phyloP scores from a whole-genome alignment of 1,140 invertebrate species.

The Euschistus heros region DNA sequence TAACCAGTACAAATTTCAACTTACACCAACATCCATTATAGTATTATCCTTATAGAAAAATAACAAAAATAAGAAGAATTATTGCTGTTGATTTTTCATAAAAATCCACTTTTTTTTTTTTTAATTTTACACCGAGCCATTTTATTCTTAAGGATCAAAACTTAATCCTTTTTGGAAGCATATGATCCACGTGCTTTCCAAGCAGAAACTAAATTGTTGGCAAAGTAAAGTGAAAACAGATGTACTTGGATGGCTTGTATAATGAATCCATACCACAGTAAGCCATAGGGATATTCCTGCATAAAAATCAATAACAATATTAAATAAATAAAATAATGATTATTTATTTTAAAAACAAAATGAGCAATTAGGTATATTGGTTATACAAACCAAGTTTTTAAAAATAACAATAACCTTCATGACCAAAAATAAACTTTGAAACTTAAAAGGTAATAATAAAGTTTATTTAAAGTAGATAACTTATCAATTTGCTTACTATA shows the following conservation, averaged over 20 bases:
- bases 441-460: no score
- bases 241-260: conserved; percentile 82
- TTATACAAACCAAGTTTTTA: no score
- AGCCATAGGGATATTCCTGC: conserved; percentile 78
- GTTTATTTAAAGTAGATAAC: no score
- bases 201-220: conserved; percentile 69
- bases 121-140: neutral
- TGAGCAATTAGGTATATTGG: no score
- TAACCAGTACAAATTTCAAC: neutral
- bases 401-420: no score
- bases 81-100: neutral
- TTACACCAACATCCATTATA: neutral
- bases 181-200: conserved; percentile 67
- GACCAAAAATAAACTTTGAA: no score
- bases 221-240: conserved; percentile 79
- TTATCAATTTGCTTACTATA: no score
- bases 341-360: no score
- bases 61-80: conserved; percentile 1
- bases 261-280: conserved; percentile 91
- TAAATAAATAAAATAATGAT: no score
- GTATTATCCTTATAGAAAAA: neutral
- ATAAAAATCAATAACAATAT: no score
- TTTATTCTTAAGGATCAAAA: neutral
- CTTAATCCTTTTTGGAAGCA: no score
- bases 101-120: conserved; percentile 17